A percentile compares a stretch with the other conserved stretches of the same genome.
Evolutionary conservation across 1,140 invertebrate species (phyloP).

Genomic region (Heterodera carotae): DNA sequence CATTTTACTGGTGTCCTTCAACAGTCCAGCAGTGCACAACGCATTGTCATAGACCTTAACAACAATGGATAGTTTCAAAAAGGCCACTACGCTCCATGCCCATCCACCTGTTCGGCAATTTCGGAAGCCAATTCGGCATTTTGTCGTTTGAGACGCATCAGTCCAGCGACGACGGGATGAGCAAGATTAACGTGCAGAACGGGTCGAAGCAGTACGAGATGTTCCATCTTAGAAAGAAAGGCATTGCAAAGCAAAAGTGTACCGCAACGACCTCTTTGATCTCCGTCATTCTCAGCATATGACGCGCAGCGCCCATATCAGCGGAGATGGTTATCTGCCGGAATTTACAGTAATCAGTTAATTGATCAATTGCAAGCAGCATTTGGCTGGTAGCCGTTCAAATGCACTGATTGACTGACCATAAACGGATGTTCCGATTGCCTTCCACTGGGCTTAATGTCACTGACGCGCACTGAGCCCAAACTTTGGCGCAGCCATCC

Average conservation of each 20-base stretch:
- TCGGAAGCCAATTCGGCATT: conserved; percentile 81
- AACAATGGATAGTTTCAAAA: conserved; percentile 28
- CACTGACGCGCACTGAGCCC: conserved; percentile 76
- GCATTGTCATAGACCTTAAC: conserved; percentile 88
- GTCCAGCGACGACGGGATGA: conserved; percentile 87
- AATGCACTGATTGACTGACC: conserved; percentile 71
- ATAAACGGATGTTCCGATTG: conserved; percentile 88
- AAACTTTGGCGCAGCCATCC: conserved; percentile 78
- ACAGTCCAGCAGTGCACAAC: conserved; percentile 89
- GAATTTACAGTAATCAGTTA: neutral
- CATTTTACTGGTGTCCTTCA: conserved; percentile 84
- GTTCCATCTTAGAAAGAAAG: conserved; percentile 70
- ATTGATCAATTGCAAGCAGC: too few species aligned
- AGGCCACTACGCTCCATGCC: conserved; percentile 39
- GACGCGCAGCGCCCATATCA: conserved; percentile 90
- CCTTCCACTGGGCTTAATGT: conserved; percentile 79
- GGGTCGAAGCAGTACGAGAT: conserved; percentile 83
- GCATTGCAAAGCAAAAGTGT: neutral
- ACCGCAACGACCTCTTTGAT: conserved; percentile 74
- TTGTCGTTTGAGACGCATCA: conserved; percentile 75
- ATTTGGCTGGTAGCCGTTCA: too few species aligned
- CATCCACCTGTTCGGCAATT: conserved; percentile 78
- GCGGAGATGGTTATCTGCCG: conserved; percentile 71
- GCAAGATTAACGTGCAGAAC: conserved; percentile 87
- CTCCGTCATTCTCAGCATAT: conserved; percentile 80